Evolutionary conservation across 2,888 invertebrate species (phyloP).

Genomic region (Harmothoe impar): DNA sequence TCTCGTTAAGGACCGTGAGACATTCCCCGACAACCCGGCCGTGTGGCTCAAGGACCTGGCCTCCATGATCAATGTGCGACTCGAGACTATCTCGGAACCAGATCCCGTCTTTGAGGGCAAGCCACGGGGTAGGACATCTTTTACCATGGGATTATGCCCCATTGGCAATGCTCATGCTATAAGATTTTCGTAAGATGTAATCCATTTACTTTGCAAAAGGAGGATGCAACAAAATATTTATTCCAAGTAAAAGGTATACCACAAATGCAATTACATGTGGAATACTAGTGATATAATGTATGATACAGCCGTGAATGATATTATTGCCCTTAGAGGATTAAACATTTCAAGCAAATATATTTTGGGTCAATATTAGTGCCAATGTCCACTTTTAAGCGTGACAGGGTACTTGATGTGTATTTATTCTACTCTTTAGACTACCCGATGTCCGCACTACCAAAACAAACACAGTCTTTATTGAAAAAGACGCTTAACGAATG

Average conservation of each 20-base stretch:
- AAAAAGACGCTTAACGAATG: constrained; percentile 77
- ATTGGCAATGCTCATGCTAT: neutral
- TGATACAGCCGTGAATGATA: no score
- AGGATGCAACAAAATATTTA: neutral
- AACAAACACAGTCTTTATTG: constrained; percentile 76
- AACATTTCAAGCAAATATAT: no score
- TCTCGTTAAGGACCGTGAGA: constrained; percentile 77
- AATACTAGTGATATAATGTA: no score
- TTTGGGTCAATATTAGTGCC: no score
- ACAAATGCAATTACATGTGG: no score
- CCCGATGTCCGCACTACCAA: constrained; percentile 77
- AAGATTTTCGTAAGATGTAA: neutral
- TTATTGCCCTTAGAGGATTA: no score
- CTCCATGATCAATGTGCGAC: constrained; percentile 80
- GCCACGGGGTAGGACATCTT: constrained; percentile 74
- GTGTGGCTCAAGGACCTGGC: constrained; percentile 83
- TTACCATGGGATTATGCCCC: constrained; percentile 28
- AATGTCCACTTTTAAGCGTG: no score
- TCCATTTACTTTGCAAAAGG: neutral
- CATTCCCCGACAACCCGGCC: constrained; percentile 81
- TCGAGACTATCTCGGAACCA: constrained; percentile 77
- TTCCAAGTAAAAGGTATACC: no score
- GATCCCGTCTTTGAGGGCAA: constrained; percentile 78
- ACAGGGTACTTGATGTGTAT: no score
- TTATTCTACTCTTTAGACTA: constrained; percentile 72